Conservation (phyloP, 2,797 vertebrate genomes). For the Ctenosaura bakeri region DNA sequence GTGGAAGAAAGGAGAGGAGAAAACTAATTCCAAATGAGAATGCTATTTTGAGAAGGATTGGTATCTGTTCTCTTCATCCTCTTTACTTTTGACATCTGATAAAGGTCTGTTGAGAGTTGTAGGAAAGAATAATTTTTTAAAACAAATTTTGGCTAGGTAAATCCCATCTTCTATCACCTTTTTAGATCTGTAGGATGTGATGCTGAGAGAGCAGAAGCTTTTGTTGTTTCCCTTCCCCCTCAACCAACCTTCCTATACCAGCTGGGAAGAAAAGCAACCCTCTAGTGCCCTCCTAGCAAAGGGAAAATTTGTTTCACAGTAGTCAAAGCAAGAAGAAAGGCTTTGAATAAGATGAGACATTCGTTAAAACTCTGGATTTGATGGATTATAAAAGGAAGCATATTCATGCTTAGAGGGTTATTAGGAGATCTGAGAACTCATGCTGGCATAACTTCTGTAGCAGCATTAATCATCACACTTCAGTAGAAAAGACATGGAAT, state of each 20-base stretch:
- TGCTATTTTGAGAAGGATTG: not conserved
- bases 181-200: conserved; percentile 17
- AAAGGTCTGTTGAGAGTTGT: not conserved
- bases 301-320: conserved; percentile 38
- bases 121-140: not conserved
- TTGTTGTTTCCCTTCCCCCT: not conserved
- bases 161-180: conserved; percentile 27
- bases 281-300: not conserved
- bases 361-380: conserved; percentile 51
- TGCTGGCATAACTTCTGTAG: conserved; percentile 48
- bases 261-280: not conserved
- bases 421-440: conserved; percentile 65
- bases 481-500: conserved; percentile 22
- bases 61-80: not conserved
- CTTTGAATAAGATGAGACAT: conserved; percentile 47
- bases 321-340: conserved; percentile 56
- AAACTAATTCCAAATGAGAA: not conserved
- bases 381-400: conserved; percentile 52
- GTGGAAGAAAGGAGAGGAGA: not conserved
- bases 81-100: conserved; percentile 3
- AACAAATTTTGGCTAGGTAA: conserved; percentile 14
- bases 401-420: conserved; percentile 44
- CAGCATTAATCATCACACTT: conserved; percentile 50
- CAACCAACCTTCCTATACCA: not conserved
- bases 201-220: not conserved